Conservation (phyloP, 2,113 vertebrate genomes). For the Shinisaurus crocodilurus region DNA sequence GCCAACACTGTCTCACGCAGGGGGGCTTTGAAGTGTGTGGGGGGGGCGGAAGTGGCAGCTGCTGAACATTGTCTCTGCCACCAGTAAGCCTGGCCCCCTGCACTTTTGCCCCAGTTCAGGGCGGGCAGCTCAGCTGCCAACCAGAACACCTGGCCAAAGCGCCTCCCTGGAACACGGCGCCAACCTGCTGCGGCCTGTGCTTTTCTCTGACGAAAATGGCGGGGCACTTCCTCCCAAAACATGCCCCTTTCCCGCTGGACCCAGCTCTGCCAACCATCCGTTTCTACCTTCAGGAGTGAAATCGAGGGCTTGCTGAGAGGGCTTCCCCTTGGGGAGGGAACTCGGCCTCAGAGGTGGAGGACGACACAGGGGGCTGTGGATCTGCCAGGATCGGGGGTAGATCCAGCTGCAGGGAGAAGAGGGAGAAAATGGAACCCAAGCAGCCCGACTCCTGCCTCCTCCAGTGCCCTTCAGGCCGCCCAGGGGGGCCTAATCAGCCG, state of each 20-base stretch:
- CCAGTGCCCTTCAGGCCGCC: too few species aligned
- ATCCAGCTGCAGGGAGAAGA: conserved; percentile 28
- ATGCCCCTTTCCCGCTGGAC: not conserved
- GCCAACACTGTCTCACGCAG: too few species aligned
- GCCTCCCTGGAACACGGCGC: not conserved
- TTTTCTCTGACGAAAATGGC: not conserved
- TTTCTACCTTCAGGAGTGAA: conserved; percentile 82
- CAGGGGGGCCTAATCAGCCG: too few species aligned
- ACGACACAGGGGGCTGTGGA: conserved; percentile 65
- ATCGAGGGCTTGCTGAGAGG: conserved; percentile 75
- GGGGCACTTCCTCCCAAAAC: not conserved
- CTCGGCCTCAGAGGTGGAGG: conserved; percentile 74
- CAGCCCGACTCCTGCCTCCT: too few species aligned
- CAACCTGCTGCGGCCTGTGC: not conserved
- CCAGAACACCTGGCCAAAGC: not conserved
- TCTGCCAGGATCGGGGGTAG: conserved; percentile 28
- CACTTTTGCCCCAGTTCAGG: not conserved
- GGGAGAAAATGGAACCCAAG: not conserved
- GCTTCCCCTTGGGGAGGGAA: too few species aligned
- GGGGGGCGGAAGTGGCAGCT: not conserved
- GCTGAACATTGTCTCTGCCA: not conserved
- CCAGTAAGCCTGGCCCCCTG: not conserved
- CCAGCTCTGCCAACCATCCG: not conserved
- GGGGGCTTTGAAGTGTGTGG: too few species aligned
- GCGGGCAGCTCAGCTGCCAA: too few species aligned